Conservation (phyloP, 1,140 invertebrate species). For the Samia ricini region DNA sequence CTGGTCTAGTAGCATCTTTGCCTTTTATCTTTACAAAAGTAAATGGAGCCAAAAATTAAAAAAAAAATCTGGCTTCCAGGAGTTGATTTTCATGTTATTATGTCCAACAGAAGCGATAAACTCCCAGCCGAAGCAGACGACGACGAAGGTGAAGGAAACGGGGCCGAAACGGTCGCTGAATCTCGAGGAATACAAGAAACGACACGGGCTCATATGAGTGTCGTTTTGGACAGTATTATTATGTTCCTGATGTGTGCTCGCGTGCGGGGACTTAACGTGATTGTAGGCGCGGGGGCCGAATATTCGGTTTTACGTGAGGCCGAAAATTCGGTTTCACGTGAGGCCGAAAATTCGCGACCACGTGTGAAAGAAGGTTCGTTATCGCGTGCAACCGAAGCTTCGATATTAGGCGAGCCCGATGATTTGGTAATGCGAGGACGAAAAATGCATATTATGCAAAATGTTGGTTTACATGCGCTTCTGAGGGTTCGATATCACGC, state of each 20-base stretch:
- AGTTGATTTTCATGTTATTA: constrained; percentile 9
- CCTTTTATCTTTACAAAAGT: too few species aligned
- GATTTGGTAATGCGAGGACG: not conserved
- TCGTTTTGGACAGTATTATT: constrained; percentile 8
- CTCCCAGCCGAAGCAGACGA: constrained; percentile 84
- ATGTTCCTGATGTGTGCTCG: constrained; percentile 5
- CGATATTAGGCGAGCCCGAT: not conserved
- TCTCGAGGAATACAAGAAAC: constrained; percentile 97
- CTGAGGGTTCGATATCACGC: not conserved
- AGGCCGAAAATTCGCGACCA: not conserved
- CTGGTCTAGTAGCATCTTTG: too few species aligned
- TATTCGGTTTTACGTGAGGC: not conserved
- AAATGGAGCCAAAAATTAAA: too few species aligned
- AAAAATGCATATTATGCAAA: too few species aligned
- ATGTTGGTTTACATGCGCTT: too few species aligned
- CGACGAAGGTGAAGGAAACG: constrained; percentile 85
- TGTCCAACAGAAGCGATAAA: constrained; percentile 79
- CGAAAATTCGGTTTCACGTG: not conserved
- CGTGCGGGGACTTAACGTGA: not conserved
- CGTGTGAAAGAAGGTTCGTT: too few species aligned
- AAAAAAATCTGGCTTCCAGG: too few species aligned
- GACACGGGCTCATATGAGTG: constrained; percentile 92
- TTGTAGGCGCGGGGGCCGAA: not conserved
- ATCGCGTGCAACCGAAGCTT: too few species aligned
- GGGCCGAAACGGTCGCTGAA: constrained; percentile 94